A percentile compares a stretch with the other conserved stretches of the same genome.
These are phyloP conservation scores for Yponomeuta cagnagella DNA, from an alignment of 2,888 invertebrate genomes.

Conservation along the genomic window DNA sequence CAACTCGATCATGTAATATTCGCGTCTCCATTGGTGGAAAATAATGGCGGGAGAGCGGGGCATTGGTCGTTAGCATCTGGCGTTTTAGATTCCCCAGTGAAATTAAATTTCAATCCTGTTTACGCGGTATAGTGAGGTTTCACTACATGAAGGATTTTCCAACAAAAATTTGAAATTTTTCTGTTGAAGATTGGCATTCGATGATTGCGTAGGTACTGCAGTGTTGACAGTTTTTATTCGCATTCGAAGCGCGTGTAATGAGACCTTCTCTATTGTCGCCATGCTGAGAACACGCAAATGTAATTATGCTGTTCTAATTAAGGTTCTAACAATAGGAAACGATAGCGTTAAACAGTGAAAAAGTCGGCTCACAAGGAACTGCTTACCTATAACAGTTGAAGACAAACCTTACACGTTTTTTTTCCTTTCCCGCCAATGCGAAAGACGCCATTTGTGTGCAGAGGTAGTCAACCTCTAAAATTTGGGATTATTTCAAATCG, in stretches of 20 bases:
- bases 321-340: background rate
- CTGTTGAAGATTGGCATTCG: background rate
- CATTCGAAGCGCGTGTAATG: background rate
- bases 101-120: too few relatives aligned
- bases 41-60: background rate
- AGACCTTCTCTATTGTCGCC: constrained; percentile 1
- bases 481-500: background rate
- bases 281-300: constrained; percentile 5
- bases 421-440: background rate
- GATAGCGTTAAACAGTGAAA: background rate
- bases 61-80: too few relatives aligned
- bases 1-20: background rate
- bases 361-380: background rate
- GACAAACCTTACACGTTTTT: background rate
- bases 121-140: too few relatives aligned
- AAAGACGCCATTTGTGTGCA: background rate
- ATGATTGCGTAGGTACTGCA: background rate
- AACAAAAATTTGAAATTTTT: background rate
- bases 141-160: background rate
- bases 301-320: constrained; percentile 3
- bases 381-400: background rate
- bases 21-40: background rate
- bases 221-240: background rate
- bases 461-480: constrained; percentile 5
- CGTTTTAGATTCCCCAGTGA: too few relatives aligned